Percentiles rank a stretch among this genome's conserved stretches.
Evolutionary conservation across 2,113 vertebrate species (phyloP).

Genomic region (Petroica traversi): DNA sequence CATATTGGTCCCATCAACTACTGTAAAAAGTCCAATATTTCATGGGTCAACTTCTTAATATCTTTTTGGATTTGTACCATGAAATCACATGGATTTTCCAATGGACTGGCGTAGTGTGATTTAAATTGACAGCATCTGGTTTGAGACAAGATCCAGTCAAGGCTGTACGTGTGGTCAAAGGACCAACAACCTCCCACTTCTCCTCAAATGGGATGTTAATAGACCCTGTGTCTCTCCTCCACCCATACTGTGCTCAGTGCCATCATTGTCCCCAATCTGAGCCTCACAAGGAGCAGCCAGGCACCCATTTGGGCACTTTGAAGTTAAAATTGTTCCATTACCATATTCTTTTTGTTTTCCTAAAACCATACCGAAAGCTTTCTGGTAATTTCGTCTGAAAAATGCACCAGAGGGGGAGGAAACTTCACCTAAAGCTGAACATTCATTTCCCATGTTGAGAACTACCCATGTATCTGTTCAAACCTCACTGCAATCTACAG

Average conservation of each 20-base stretch:
- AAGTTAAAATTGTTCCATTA: neutral
- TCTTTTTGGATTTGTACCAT: neutral
- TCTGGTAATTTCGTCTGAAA: neutral
- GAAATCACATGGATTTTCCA: neutral
- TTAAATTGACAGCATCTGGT: neutral
- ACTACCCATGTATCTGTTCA: neutral
- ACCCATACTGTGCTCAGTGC: neutral
- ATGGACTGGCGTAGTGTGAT: neutral
- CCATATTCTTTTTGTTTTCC: neutral
- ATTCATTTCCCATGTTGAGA: neutral
- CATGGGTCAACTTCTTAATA: neutral
- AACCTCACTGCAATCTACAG: neutral
- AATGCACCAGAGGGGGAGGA: accelerated
- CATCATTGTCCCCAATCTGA: accelerated
- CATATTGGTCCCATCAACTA: neutral
- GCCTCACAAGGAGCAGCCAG: neutral
- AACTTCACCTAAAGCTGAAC: neutral
- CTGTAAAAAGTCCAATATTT: neutral
- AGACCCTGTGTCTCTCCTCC: neutral
- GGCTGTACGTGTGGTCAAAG: neutral
- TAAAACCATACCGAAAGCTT: neutral
- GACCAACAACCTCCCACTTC: neutral
- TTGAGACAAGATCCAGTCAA: neutral
- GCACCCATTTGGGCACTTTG: neutral
- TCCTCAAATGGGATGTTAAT: accelerated